phyloP scores from a whole-genome alignment of 2,113 vertebrate genomes.

The Macrotus californicus region DNA sequence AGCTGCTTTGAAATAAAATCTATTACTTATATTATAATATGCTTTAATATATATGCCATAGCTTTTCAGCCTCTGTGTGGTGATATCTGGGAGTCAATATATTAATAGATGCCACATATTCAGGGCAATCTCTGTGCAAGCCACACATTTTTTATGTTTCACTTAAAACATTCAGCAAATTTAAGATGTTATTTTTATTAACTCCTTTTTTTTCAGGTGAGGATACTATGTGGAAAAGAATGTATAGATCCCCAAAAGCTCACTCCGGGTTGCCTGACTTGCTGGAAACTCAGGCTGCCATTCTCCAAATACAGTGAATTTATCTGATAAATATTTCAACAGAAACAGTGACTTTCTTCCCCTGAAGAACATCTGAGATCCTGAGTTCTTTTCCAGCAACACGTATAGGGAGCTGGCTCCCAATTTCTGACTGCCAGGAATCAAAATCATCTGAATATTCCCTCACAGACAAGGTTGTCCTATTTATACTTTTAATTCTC shows the following conservation, averaged over 20 bases:
- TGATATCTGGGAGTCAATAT: background rate
- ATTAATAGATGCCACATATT: background rate
- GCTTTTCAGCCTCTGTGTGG: background rate
- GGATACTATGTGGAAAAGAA: background rate
- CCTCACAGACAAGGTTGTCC: background rate
- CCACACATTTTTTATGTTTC: background rate
- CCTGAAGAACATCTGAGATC: background rate
- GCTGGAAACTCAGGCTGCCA: background rate
- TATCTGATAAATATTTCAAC: background rate
- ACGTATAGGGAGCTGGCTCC: background rate
- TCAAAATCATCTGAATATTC: background rate
- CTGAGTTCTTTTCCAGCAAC: background rate
- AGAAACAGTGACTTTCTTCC: background rate
- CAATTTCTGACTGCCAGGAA: background rate
- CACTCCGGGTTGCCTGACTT: background rate
- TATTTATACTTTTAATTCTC: background rate
- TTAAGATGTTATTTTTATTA: background rate
- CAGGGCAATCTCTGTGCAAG: background rate
- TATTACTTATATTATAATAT: background rate
- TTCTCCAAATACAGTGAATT: background rate
- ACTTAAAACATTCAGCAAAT: background rate
- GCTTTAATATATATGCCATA: background rate
- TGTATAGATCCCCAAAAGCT: background rate
- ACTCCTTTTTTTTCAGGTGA: background rate
- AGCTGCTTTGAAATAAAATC: background rate